Conservation (phyloP, 2,888 invertebrate genomes). For the Eumerus sabulonum region DNA sequence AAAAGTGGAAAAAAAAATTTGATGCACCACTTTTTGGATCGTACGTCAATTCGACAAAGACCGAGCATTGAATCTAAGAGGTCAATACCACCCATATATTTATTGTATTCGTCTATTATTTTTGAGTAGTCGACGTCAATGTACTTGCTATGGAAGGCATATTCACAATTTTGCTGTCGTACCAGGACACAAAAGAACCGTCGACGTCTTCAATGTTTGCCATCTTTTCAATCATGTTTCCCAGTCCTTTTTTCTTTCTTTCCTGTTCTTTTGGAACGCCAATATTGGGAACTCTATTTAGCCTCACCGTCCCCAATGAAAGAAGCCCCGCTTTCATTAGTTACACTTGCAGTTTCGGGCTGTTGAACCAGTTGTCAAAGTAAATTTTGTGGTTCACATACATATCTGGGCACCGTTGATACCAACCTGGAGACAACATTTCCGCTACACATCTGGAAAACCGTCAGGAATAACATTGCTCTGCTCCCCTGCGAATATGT, state of each 20-base stretch:
- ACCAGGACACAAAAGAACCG: too few species aligned
- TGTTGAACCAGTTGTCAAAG: too few species aligned
- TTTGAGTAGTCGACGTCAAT: slow-evolving; percentile 43
- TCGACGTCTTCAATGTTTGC: too few species aligned
- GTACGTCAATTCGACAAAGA: neutral
- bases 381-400: too few species aligned
- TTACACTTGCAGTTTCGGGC: too few species aligned
- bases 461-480: slow-evolving; percentile 15
- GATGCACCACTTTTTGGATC: too few species aligned
- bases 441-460: slow-evolving; percentile 22
- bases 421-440: slow-evolving; percentile 9
- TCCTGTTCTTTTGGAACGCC: slow-evolving; percentile 52
- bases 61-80: slow-evolving; percentile 4
- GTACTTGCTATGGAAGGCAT: slow-evolving; percentile 44
- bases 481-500: too few species aligned
- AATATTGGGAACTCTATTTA: too few species aligned
- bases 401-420: slow-evolving; percentile 1
- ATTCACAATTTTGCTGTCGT: too few species aligned
- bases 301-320: too few species aligned
- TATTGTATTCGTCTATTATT: slow-evolving; percentile 44
- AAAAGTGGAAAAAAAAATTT: slow-evolving; percentile 12
- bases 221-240: too few species aligned
- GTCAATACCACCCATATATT: slow-evolving; percentile 4
- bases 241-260: slow-evolving; percentile 58
- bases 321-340: too few species aligned